A percentile compares a stretch with the other conserved stretches of the same genome.
These are phyloP conservation scores for Drosophila takahashii DNA, from an alignment of 1,140 invertebrate species.

Conservation along the genomic window DNA sequence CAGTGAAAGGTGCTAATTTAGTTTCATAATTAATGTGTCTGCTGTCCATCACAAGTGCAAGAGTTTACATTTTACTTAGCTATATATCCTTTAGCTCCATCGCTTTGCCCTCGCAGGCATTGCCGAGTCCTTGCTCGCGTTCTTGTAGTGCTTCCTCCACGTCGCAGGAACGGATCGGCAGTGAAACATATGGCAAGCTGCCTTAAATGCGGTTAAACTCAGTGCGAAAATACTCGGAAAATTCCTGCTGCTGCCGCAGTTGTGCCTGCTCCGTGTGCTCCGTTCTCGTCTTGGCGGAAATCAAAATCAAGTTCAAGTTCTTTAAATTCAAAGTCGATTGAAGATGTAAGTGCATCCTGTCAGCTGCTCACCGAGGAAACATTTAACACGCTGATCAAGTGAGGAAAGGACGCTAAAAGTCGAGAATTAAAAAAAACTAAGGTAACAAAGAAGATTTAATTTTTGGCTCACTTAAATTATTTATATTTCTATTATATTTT, in stretches of 20 bases:
- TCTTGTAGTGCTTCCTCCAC: constrained; percentile 48
- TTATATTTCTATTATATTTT: neutral
- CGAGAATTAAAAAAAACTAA: neutral
- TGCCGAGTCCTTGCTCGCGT: constrained; percentile 22
- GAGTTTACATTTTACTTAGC: neutral
- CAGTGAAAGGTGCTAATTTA: constrained; percentile 59
- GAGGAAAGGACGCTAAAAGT: neutral
- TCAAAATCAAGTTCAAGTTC: constrained; percentile 54
- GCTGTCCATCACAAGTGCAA: constrained; percentile 12
- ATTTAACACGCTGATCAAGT: neutral
- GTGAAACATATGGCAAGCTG: constrained; percentile 54
- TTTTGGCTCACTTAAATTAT: neutral
- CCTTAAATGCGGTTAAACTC: constrained; percentile 59
- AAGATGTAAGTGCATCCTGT: constrained; percentile 35
- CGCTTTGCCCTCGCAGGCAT: constrained; percentile 1
- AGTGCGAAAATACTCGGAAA: constrained; percentile 21
- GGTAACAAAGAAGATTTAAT: neutral
- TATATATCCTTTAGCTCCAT: neutral
- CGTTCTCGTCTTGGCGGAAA: constrained; percentile 41
- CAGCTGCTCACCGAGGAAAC: neutral
- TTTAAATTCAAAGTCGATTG: constrained; percentile 56
- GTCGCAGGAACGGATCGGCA: constrained; percentile 32
- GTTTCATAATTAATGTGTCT: constrained; percentile 63
- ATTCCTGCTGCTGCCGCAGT: constrained; percentile 52
- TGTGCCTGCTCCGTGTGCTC: constrained; percentile 47